Evolutionary conservation across 2,797 vertebrate genomes (phyloP).

Genomic region (Miichthys miiuy): DNA sequence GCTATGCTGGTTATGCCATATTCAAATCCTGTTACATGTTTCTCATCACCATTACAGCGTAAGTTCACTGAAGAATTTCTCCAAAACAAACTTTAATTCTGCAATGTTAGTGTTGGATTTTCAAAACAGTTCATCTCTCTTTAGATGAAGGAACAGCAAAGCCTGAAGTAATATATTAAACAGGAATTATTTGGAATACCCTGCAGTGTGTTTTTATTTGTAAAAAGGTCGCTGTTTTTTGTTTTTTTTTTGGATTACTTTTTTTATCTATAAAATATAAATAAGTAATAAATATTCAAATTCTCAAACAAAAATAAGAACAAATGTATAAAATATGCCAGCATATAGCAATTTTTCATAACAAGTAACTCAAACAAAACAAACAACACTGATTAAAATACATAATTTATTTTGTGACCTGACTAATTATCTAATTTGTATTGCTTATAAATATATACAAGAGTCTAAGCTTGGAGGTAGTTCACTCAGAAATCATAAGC

Average conservation of each 20-base stretch:
- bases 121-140: background rate
- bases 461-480: background rate
- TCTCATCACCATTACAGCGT: constrained; percentile 85
- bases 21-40: constrained; percentile 87
- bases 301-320: too few relatives aligned
- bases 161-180: background rate
- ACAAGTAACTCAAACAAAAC: background rate
- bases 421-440: background rate
- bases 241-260: too few relatives aligned
- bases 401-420: background rate
- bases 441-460: background rate
- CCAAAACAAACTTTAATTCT: background rate
- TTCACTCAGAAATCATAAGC: background rate
- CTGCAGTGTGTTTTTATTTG: background rate
- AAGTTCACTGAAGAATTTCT: constrained; percentile 32
- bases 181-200: background rate
- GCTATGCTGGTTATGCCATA: constrained; percentile 80
- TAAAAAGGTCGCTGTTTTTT: background rate
- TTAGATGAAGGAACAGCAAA: background rate
- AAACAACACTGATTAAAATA: background rate
- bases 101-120: background rate
- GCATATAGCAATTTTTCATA: background rate
- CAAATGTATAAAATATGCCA: background rate
- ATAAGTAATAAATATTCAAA: too few relatives aligned
- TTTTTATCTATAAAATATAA: too few relatives aligned